Conservation (phyloP, 2,113 vertebrate genomes). For the Syrmaticus mikado region DNA sequence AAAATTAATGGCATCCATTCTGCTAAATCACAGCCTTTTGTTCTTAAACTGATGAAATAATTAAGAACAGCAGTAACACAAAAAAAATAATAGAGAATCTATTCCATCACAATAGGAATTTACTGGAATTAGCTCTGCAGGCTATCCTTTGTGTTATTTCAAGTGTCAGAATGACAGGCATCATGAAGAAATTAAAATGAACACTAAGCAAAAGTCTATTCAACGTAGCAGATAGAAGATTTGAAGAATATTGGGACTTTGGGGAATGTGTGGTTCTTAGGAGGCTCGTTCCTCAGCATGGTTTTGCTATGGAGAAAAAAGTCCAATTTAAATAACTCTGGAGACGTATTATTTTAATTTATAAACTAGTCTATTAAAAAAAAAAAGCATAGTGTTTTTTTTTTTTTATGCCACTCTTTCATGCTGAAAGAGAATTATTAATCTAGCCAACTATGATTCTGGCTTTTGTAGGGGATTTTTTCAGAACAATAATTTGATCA, state of each 20-base stretch:
- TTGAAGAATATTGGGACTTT: constrained; percentile 15
- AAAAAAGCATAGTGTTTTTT: too few relatives aligned
- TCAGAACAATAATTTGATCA: constrained; percentile 50
- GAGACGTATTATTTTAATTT: constrained; percentile 1
- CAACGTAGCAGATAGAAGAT: background rate
- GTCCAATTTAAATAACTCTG: constrained; percentile 20
- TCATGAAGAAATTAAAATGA: constrained; percentile 38
- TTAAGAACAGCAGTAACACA: background rate
- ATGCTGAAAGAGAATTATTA: constrained; percentile 36
- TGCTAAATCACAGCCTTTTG: background rate
- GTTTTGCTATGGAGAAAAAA: constrained; percentile 4
- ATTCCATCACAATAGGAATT: background rate
- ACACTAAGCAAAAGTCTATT: background rate
- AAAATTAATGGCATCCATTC: background rate
- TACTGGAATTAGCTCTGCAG: background rate
- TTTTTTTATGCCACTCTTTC: background rate
- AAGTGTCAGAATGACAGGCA: background rate
- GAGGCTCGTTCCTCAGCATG: constrained; percentile 49
- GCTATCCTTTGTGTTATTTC: background rate
- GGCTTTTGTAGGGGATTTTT: constrained; percentile 33
- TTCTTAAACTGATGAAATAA: background rate
- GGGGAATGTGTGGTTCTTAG: background rate
- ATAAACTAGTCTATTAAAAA: background rate
- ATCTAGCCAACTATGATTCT: constrained; percentile 42
- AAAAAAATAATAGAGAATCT: background rate